A percentile compares a stretch with the other conserved stretches of the same genome.
phyloP scores from a whole-genome alignment of 2,113 vertebrate species.

The Archilochus colubris region DNA sequence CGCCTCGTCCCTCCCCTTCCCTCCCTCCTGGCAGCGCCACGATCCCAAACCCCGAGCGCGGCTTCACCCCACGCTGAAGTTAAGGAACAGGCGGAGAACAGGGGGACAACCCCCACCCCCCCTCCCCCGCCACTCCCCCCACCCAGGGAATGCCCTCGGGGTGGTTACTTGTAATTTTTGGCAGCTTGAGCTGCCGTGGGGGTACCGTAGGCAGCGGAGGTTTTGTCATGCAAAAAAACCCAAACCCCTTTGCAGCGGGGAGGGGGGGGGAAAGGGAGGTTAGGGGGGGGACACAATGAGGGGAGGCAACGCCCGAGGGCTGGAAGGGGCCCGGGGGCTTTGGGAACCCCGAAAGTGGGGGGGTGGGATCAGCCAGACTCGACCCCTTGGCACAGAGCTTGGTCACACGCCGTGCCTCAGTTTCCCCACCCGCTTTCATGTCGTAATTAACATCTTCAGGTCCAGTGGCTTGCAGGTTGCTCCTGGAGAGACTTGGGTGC shows the following conservation, averaged over 20 bases:
- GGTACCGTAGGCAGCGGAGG: neutral
- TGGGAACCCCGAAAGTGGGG: accelerated
- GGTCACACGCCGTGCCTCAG: neutral
- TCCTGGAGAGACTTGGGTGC: neutral
- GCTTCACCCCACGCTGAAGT: neutral
- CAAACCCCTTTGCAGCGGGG: neutral
- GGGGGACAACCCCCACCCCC: neutral
- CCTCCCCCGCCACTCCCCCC: accelerated
- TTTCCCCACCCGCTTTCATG: neutral
- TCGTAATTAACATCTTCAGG: neutral
- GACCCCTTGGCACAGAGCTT: accelerated
- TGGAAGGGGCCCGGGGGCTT: neutral
- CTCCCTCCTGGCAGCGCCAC: slow-evolving; percentile 27
- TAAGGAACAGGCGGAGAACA: neutral
- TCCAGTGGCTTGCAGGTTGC: accelerated
- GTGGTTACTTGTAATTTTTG: neutral
- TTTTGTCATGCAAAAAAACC: neutral
- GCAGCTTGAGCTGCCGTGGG: neutral
- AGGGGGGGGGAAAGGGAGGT: neutral
- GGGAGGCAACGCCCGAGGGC: too few species aligned
- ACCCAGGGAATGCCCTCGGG: neutral
- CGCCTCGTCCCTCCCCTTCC: slow-evolving; percentile 36
- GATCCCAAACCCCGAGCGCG: neutral
- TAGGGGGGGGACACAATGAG: too few species aligned
- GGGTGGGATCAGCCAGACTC: neutral